Percentiles rank a stretch among this genome's conserved stretches.
Conservation (phyloP, 2,888 invertebrate species). For the Carterocephalus palaemon region DNA sequence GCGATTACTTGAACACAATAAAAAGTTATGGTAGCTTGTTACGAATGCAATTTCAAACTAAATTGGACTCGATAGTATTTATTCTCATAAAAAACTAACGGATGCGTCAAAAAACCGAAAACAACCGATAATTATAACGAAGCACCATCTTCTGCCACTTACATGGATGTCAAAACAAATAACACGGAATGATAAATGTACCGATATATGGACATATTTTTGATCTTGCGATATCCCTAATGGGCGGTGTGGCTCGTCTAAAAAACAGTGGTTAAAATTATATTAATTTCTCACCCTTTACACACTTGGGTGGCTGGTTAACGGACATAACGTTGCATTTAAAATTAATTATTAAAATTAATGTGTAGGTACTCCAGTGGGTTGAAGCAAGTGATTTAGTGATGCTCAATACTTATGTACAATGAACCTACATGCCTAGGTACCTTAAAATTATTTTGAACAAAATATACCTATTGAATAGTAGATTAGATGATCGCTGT, state of each 20-base stretch:
- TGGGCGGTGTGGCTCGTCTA: conserved; percentile 34
- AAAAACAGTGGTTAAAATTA: conserved; percentile 37
- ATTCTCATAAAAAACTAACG: conserved; percentile 7
- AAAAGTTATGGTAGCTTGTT: conserved; percentile 4
- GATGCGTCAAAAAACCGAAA: conserved; percentile 9
- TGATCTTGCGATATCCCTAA: conserved; percentile 52
- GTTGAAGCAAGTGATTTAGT: conserved; percentile 4
- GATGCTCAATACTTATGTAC: too few relatives aligned
- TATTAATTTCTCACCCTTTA: conserved; percentile 50
- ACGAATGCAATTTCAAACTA: neutral
- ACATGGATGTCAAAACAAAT: conserved; percentile 66
- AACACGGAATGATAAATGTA: conserved; percentile 64
- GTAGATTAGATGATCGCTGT: too few relatives aligned
- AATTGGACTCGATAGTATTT: neutral
- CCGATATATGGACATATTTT: conserved; percentile 62
- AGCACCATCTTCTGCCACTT: conserved; percentile 32
- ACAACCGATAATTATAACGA: conserved; percentile 6
- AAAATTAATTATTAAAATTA: conserved; percentile 53
- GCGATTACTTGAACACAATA: neutral
- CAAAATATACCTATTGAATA: too few relatives aligned
- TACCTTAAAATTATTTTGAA: too few relatives aligned
- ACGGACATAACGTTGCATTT: conserved; percentile 40
- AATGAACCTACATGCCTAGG: too few relatives aligned
- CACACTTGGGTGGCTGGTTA: conserved; percentile 43
- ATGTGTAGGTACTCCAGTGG: conserved; percentile 61